A percentile compares a stretch with the other conserved stretches of the same genome.
Evolutionary conservation across 2,113 vertebrate genomes (phyloP).

Genomic region (Lamprotornis superbus): DNA sequence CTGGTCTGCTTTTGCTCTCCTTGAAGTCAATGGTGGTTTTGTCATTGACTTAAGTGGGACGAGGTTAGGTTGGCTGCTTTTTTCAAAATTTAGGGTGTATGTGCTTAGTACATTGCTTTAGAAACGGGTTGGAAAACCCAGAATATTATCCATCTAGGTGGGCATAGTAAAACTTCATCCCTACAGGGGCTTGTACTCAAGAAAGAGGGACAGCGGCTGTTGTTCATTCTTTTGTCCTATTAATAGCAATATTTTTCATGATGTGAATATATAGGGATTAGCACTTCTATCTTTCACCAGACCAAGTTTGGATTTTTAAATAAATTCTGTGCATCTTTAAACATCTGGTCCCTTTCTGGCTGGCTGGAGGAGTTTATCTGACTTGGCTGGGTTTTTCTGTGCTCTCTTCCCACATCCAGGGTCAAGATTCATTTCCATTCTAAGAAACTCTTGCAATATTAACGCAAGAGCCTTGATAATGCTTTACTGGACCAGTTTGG

Average conservation of each 20-base stretch:
- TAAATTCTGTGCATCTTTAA: neutral
- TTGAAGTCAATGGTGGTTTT: conserved; percentile 12
- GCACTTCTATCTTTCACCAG: neutral
- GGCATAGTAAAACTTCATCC: neutral
- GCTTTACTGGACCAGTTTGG: neutral
- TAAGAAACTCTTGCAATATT: neutral
- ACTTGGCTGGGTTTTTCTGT: neutral
- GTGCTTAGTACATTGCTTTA: neutral
- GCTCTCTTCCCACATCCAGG: neutral
- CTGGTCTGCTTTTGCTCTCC: conserved; percentile 2
- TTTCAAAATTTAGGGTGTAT: neutral
- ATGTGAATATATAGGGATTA: neutral
- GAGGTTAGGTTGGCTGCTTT: neutral
- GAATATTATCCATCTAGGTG: neutral
- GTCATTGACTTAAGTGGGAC: conserved; percentile 5
- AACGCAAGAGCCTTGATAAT: neutral
- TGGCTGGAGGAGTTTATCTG: neutral
- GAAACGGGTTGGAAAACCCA: neutral
- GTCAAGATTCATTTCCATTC: neutral
- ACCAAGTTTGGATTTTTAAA: neutral
- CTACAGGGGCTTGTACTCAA: neutral
- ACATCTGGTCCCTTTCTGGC: neutral
- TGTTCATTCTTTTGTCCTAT: neutral
- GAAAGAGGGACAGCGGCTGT: neutral
- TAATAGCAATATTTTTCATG: neutral